Conservation (phyloP, 1,140 invertebrate species). For the Tetragnatha versicolor region DNA sequence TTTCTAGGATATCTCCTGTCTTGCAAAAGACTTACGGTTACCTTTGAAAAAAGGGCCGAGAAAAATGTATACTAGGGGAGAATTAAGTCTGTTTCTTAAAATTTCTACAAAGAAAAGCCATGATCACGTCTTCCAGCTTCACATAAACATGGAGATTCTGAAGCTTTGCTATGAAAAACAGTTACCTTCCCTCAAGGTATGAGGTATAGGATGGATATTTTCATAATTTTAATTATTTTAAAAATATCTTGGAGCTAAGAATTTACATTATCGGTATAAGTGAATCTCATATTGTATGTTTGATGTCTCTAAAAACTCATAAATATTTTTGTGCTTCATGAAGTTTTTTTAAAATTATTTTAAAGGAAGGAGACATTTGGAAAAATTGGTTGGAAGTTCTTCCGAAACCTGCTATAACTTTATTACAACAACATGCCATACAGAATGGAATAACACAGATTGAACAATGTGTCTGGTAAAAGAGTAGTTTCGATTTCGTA, state of each 20-base stretch:
- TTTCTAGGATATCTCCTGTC: constrained; percentile 23
- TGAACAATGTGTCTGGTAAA: constrained; percentile 35
- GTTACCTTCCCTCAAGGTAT: constrained; percentile 5
- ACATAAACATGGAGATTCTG: constrained; percentile 9
- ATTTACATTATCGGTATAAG: neutral
- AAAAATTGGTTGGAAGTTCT: constrained; percentile 52
- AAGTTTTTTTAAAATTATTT: too few relatives aligned
- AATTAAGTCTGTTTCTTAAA: neutral
- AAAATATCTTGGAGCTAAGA: neutral
- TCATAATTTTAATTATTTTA: neutral
- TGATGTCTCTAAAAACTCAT: neutral
- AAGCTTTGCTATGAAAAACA: constrained; percentile 18
- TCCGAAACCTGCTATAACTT: constrained; percentile 36
- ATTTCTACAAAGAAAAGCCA: neutral
- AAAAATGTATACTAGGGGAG: constrained; percentile 15
- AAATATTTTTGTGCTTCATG: neutral
- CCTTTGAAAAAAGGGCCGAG: constrained; percentile 20
- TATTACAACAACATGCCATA: constrained; percentile 45
- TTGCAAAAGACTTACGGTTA: constrained; percentile 8
- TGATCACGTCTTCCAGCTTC: constrained; percentile 18
- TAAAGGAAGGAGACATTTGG: constrained; percentile 9
- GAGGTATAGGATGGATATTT: neutral
- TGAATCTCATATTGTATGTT: neutral
- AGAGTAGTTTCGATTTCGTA: too few relatives aligned
- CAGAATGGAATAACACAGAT: constrained; percentile 32